phyloP scores from a whole-genome alignment of 2,888 invertebrate species.

The Gymnoscelis rufifasciata region DNA sequence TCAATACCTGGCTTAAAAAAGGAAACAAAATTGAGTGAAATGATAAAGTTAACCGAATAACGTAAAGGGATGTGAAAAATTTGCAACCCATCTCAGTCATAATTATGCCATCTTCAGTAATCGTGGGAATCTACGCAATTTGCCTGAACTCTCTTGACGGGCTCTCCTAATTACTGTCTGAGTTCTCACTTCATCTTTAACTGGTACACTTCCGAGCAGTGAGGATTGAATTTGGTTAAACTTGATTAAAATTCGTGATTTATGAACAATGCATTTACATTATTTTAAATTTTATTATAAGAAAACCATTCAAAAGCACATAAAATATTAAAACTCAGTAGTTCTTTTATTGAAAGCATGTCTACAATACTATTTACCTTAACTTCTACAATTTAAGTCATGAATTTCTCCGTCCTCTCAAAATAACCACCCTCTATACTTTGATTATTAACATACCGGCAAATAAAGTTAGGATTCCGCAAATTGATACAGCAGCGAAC shows the following conservation, averaged over 20 bases:
- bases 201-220: conserved; percentile 9
- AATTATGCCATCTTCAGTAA: conserved; percentile 32
- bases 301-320: too few species aligned
- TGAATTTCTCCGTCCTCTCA: too few species aligned
- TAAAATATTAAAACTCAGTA: too few species aligned
- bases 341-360: too few species aligned
- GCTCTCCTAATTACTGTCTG: conserved; percentile 27
- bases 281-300: too few species aligned
- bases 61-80: conserved; percentile 3
- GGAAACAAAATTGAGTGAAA: too few species aligned
- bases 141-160: conserved; percentile 22
- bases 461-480: conserved; percentile 11
- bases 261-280: neutral
- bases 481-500: conserved; percentile 16
- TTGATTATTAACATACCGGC: too few species aligned
- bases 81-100: conserved; percentile 25
- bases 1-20: too few species aligned
- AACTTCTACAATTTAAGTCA: too few species aligned
- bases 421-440: too few species aligned
- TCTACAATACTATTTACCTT: too few species aligned
- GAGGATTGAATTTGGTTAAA: neutral
- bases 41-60: too few species aligned
- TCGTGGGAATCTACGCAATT: conserved; percentile 32
- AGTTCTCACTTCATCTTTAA: conserved; percentile 15
- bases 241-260: neutral